Evolutionary conservation across 2,888 invertebrate genomes (phyloP).

Genomic region (Hipparchia semele): DNA sequence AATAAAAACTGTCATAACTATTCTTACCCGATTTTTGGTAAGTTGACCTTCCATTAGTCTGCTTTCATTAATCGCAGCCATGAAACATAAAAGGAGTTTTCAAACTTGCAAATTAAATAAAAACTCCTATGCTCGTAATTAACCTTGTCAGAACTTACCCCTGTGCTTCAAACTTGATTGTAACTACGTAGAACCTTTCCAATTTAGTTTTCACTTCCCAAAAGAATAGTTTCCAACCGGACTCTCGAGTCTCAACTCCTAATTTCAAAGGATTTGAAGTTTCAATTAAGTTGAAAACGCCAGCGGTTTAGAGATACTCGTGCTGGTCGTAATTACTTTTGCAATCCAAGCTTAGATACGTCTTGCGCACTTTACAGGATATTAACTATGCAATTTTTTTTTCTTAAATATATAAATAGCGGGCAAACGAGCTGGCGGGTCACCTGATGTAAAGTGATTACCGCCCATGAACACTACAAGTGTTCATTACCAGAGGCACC

Average conservation of each 20-base stretch:
- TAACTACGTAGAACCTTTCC: conserved; percentile 26
- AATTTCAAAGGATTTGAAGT: conserved; percentile 44
- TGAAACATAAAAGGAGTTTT: too few species aligned
- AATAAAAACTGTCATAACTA: too few species aligned
- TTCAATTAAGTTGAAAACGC: conserved; percentile 46
- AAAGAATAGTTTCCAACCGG: conserved; percentile 39
- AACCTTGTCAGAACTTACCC: neutral
- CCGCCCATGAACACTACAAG: too few species aligned
- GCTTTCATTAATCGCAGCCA: too few species aligned
- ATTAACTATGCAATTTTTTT: too few species aligned
- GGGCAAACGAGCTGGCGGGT: too few species aligned
- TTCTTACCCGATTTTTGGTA: too few species aligned
- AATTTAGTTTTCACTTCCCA: conserved; percentile 32
- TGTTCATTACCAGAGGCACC: too few species aligned
- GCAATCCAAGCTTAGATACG: conserved; percentile 8
- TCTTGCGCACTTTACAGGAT: neutral
- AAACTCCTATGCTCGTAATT: neutral
- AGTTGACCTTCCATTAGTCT: too few species aligned
- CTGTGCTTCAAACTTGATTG: conserved; percentile 5
- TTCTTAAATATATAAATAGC: too few species aligned
- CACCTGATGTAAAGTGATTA: too few species aligned
- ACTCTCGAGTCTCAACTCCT: conserved; percentile 37
- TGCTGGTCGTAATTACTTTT: conserved; percentile 36
- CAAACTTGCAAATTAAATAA: too few species aligned
- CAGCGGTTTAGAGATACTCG: conserved; percentile 41